These are phyloP conservation scores for Plestiodon gilberti DNA, from an alignment of 2,113 vertebrate species.

Conservation along the genomic window DNA sequence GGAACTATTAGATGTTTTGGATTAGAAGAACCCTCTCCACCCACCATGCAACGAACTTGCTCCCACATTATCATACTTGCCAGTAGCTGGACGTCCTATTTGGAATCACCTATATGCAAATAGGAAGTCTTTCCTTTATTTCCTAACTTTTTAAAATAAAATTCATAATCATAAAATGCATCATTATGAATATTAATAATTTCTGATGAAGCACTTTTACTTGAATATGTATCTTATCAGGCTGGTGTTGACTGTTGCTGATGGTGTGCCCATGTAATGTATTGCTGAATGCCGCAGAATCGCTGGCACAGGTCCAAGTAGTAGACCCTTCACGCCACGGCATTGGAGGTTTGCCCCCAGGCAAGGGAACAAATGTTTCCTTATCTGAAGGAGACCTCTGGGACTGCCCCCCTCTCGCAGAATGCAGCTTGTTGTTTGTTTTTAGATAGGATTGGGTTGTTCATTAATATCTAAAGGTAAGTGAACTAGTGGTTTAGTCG, in stretches of 20 bases:
- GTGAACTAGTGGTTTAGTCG: neutral
- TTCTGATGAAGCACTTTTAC: neutral
- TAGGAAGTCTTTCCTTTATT: neutral
- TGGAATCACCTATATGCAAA: neutral
- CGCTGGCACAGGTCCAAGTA: too few relatives aligned
- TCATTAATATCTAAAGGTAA: neutral
- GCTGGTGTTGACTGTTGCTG: neutral
- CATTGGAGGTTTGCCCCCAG: too few relatives aligned
- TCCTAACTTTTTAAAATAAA: too few relatives aligned
- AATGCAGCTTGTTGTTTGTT: too few relatives aligned
- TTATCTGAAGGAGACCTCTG: too few relatives aligned
- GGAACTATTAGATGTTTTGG: neutral
- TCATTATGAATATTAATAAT: neutral
- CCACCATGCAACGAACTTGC: neutral
- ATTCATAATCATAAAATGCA: neutral
- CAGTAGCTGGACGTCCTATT: neutral
- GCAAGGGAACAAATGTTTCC: too few relatives aligned
- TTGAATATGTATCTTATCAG: neutral
- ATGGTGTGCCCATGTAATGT: neutral
- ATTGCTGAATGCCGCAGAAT: neutral
- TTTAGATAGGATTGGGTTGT: too few relatives aligned
- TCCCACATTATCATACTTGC: neutral
- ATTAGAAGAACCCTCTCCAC: neutral
- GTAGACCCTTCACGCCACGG: too few relatives aligned
- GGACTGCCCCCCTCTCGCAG: too few relatives aligned